Evolutionary conservation across 1,140 invertebrate genomes (phyloP), one percentile per base, ranked within the genome.

Genomic region (Cydia strobilella): DNA sequence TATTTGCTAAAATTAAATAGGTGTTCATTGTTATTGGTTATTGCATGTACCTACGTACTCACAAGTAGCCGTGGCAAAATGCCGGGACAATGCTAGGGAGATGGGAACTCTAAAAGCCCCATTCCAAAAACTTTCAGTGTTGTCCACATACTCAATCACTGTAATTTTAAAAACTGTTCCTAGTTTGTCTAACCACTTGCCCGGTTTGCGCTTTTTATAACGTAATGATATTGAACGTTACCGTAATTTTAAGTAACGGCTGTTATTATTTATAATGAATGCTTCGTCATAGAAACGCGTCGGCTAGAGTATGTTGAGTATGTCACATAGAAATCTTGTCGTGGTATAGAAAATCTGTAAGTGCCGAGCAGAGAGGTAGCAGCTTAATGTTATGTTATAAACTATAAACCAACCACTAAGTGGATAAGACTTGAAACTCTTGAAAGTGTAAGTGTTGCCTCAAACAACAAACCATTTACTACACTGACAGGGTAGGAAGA

Each of bases 261-360:
- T n/a, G 27, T 66, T 35, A 66, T 66, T 66, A 66, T 15, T 59
- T 31, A 66, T 35, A 66, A 31, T 66, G 63, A 66, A 13, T 35
- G n/a, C 63, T 35, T 27, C 25, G 62, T 25, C 27, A 27, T 63
- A 54, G 51, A 23, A 23, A 23, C 54, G 54, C 54, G 18, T 23
- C 3, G 4, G 5, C 48, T n/a, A 6, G 48, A 51, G n/a, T 51
- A 7, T 51, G 48, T 18, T 18, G 48, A 51, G n/a, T 51, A 7
- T 51, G 48, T 18, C 7, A 18, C n/a, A 3, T 18, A 51, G 48
- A 51, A 51, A 51, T n/a, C 15, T 15, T 51, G 48, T 51, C 48
- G 48, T 18, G 54, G 18, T 23, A 20, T 23, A 18, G 15, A 59
- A 51, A 51, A 51, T 45, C 10, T 45, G 51, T 59, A 23, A 23